Percentiles rank a stretch among this genome's conserved stretches.
Evolutionary conservation across 2,113 vertebrate species (phyloP).

Genomic region (Phalacrocorax pelagicus): DNA sequence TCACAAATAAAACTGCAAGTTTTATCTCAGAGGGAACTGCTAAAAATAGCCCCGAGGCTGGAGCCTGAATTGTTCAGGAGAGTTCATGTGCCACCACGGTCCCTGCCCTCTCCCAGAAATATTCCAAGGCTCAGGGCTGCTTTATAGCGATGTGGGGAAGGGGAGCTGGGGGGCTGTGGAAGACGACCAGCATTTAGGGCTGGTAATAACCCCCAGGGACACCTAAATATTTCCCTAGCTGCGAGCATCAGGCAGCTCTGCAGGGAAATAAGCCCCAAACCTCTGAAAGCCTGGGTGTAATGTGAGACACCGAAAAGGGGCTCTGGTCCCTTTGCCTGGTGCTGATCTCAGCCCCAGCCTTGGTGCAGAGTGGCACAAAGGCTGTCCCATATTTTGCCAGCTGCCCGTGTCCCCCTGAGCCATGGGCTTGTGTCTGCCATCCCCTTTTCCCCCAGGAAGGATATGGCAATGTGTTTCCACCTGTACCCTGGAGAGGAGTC

Average conservation of each 20-base stretch:
- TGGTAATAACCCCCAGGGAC: not conserved
- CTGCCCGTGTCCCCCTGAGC: not conserved
- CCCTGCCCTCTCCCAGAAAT: not conserved
- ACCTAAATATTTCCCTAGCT: not conserved
- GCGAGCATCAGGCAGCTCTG: not conserved
- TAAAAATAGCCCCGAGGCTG: conserved; percentile 52
- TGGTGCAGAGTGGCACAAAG: not conserved
- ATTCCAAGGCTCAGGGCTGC: not conserved
- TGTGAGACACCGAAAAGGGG: fast-evolving
- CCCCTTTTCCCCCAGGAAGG: not conserved
- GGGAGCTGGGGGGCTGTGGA: not conserved
- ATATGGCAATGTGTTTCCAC: not conserved
- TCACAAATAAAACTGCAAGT: conserved; percentile 46
- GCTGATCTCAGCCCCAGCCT: not conserved
- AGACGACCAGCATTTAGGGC: not conserved
- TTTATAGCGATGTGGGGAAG: fast-evolving
- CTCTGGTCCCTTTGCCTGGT: not conserved
- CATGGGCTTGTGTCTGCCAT: fast-evolving
- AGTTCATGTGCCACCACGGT: not conserved
- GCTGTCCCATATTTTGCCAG: fast-evolving
- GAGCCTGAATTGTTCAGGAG: not conserved
- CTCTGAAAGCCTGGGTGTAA: not conserved
- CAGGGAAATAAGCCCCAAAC: not conserved
- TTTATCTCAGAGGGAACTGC: conserved; percentile 1
- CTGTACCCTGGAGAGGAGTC: not conserved